Evolutionary conservation across 2,797 vertebrate species (phyloP), one percentile per base, ranked within the genome.

Genomic region (Euphonia xanthogaster): DNA sequence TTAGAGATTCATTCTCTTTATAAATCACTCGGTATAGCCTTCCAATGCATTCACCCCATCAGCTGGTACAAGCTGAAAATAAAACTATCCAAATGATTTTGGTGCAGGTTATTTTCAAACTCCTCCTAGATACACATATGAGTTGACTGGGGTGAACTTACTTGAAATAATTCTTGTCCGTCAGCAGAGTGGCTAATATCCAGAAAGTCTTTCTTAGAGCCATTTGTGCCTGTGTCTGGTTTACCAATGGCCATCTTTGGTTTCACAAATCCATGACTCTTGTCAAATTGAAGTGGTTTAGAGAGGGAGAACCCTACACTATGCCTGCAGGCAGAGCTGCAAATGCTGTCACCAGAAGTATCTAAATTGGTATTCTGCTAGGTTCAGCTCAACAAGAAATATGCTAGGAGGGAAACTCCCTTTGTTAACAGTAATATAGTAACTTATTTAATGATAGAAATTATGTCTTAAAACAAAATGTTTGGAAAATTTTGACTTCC

Each of bases 1-100:
- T 86, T 92, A 83, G 28, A 90, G 66, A 45, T 40, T 88, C 4
- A 0, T 86, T 93, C 61, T 88, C 66, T 66, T 81, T 51, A 78
- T 88, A 86, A 93, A 92, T 94, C 79, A 86, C 54, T 54, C 67
- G 21, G 22, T 67, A 61, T 55, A 86, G 44, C 80, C 75, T 93
- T 88, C 74, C 74, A 72, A 50, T 24, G 14, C 8, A 44, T 81
- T 86, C 80, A 78, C 70, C 39, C 93, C 83, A 88, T 86, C 88
- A 92, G 37, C 54, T 90, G 74, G 70, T 93, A 81, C 80, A 86
- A 86, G 25, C 31, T 54, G 50, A 66, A 51, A 60, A 54, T 72
- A 86, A 93, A 90, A 27, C 23, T 62, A 50, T 81, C 42, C 58
- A 58, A 75, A 81, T 62, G 54, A 68, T 75, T 86, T 84, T 88